These are phyloP conservation scores for Drosophila kepulauana DNA, from an alignment of 1,140 invertebrate genomes.

Conservation along the genomic window DNA sequence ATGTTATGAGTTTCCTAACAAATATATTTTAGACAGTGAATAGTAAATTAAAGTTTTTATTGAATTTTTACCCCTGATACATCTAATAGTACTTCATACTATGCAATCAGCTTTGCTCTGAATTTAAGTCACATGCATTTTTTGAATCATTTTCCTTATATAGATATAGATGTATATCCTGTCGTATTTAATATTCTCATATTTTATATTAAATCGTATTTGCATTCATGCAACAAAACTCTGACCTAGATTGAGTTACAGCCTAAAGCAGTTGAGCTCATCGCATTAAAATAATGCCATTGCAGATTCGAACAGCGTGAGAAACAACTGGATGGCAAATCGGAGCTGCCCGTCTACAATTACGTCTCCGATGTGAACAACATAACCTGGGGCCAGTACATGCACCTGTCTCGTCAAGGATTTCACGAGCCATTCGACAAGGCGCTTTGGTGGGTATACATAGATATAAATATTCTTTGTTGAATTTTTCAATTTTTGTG, in stretches of 20 bases:
- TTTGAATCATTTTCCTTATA: no score
- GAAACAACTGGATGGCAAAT: conserved; percentile 51
- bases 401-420: conserved; percentile 82
- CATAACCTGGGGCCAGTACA: conserved; percentile 86
- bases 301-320: conserved; percentile 56
- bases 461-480: conserved; percentile 59
- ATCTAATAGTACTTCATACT: no score
- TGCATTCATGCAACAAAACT: background rate
- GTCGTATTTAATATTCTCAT: no score
- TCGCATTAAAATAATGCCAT: background rate
- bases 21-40: no score
- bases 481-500: conserved; percentile 53
- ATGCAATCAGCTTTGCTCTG: no score
- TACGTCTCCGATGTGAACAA: conserved; percentile 85
- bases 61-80: no score
- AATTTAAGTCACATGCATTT: no score
- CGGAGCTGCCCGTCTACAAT: conserved; percentile 86
- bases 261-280: background rate
- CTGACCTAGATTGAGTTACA: background rate
- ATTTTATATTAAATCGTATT: background rate
- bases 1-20: no score
- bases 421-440: conserved; percentile 84
- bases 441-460: conserved; percentile 73
- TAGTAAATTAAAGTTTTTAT: no score
- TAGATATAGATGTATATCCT: no score